phyloP scores from a whole-genome alignment of 2,113 vertebrate genomes.

The Lontra canadensis region DNA sequence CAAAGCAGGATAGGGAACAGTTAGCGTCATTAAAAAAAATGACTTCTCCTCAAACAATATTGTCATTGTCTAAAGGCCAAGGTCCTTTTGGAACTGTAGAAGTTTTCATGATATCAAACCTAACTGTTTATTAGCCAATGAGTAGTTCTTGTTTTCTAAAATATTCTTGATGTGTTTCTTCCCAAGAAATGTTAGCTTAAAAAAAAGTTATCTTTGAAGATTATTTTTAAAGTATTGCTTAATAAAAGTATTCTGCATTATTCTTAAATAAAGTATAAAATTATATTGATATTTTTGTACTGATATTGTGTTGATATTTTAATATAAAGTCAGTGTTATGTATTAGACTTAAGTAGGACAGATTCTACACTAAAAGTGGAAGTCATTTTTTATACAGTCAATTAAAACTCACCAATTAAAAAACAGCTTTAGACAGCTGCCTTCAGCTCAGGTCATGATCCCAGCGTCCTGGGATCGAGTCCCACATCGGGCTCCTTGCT shows the following conservation, averaged over 20 bases:
- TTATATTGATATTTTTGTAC: background rate
- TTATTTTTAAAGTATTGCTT: constrained; percentile 11
- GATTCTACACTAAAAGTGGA: background rate
- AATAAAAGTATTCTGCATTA: constrained; percentile 13
- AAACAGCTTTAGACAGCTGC: background rate
- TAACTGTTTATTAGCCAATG: background rate
- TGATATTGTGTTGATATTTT: background rate
- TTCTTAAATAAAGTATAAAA: background rate
- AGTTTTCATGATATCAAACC: constrained; percentile 40
- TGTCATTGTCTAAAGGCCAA: constrained; percentile 67
- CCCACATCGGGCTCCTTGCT: no score
- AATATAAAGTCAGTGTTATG: background rate
- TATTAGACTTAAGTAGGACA: background rate
- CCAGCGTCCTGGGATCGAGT: no score
- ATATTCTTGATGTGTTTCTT: constrained; percentile 1
- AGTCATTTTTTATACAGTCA: background rate
- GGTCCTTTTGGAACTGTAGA: constrained; percentile 53
- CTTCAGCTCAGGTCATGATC: no score
- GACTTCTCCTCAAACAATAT: constrained; percentile 74
- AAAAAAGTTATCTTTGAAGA: background rate
- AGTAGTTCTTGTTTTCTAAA: constrained; percentile 43
- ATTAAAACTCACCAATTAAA: background rate
- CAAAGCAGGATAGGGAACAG: constrained; percentile 71
- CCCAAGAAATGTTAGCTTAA: background rate
- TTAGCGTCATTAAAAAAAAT: constrained; percentile 60